These are phyloP conservation scores for Psephotus haematonotus DNA, from an alignment of 2,113 vertebrate genomes.

Conservation along the genomic window DNA sequence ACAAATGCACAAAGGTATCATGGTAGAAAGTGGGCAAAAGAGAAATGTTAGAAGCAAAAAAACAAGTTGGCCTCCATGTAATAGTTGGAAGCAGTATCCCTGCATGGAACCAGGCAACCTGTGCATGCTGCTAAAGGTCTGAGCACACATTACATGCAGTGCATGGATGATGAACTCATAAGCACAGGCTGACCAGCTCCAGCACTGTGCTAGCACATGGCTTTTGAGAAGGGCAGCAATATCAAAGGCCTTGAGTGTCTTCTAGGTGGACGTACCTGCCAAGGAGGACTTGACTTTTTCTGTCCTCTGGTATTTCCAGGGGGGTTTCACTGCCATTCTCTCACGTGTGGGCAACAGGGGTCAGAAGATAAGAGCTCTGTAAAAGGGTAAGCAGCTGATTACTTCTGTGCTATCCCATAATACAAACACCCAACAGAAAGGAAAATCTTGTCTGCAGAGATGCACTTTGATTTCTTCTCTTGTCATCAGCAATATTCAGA, in stretches of 20 bases:
- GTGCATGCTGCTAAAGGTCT: accelerated
- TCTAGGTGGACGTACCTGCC: neutral
- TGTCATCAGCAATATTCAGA: neutral
- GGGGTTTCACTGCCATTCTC: neutral
- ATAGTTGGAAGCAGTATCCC: neutral
- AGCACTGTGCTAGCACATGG: neutral
- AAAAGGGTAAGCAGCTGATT: neutral
- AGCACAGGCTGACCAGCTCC: neutral
- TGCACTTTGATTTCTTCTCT: neutral
- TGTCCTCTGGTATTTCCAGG: neutral
- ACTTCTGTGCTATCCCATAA: neutral
- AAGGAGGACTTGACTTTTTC: neutral
- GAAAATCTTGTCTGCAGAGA: neutral
- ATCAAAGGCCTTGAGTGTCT: neutral
- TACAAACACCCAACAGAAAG: neutral
- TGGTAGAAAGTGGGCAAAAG: neutral
- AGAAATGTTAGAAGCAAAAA: neutral
- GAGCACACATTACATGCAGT: accelerated
- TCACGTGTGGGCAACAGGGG: neutral
- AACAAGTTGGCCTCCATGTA: neutral
- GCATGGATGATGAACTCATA: neutral
- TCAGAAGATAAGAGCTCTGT: neutral
- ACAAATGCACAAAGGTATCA: neutral
- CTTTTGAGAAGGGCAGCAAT: neutral
- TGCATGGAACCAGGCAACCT: neutral